These are phyloP conservation scores for Gallirallus australis DNA, from an alignment of 2,797 vertebrate species.

Conservation along the genomic window DNA sequence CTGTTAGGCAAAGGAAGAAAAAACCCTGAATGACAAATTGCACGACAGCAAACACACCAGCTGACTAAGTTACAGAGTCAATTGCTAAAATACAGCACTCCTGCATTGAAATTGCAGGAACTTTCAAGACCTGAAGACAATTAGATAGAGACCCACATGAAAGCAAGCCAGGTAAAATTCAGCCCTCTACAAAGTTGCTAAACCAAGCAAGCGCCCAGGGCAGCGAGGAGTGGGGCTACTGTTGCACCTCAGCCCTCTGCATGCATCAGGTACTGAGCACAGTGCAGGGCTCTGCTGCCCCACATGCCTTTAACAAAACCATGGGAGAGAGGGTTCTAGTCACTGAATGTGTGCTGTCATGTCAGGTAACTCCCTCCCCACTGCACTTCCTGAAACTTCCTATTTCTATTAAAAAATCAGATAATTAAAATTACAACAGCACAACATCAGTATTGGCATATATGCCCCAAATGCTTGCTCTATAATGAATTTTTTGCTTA, in stretches of 20 bases:
- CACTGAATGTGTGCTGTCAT: rapidly evolving
- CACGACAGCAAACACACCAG: not conserved
- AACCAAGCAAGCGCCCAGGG: not conserved
- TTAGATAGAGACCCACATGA: not conserved
- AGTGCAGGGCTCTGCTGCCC: too few species aligned
- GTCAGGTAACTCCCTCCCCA: not conserved
- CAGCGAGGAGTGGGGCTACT: not conserved
- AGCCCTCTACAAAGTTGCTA: not conserved
- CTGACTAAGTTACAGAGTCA: not conserved
- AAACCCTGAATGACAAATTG: not conserved
- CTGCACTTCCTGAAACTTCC: not conserved
- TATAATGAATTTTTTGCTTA: not conserved
- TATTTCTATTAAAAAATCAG: not conserved
- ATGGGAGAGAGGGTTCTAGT: not conserved
- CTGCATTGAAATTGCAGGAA: not conserved
- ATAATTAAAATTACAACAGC: not conserved
- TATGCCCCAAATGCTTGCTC: not conserved
- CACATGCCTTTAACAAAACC: not conserved
- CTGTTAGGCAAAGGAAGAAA: not conserved
- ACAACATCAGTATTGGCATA: not conserved
- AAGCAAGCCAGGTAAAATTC: not conserved
- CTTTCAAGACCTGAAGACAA: not conserved
- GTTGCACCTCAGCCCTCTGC: not conserved
- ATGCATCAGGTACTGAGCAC: rapidly evolving
- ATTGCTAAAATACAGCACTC: not conserved